These are phyloP conservation scores for Nipponacmea schrenckii DNA, from an alignment of 2,888 invertebrate species.

Conservation along the genomic window DNA sequence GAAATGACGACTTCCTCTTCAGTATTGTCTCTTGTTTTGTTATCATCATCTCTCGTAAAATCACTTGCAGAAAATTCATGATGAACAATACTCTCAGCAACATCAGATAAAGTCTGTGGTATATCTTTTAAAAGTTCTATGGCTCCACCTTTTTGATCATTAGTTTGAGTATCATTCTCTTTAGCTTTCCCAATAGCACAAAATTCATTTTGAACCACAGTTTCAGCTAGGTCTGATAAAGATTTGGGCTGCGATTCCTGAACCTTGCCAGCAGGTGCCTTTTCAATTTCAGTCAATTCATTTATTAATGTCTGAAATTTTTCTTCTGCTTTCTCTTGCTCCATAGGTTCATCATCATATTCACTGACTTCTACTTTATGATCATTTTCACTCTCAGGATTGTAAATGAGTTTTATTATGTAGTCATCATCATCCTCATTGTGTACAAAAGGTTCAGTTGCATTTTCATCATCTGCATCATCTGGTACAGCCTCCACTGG, in stretches of 20 bases:
- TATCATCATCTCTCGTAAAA: not conserved
- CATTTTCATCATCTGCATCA: not conserved
- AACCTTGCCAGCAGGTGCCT: not conserved
- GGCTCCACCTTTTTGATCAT: no score
- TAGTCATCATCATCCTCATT: slow-evolving; percentile 2
- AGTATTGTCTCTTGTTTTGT: not conserved
- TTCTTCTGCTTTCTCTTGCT: not conserved
- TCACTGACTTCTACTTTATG: not conserved
- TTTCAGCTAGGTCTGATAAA: slow-evolving; percentile 1
- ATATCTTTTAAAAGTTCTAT: no score
- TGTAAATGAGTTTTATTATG: not conserved
- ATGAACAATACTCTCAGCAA: not conserved
- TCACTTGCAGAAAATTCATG: not conserved
- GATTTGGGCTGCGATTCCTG: not conserved
- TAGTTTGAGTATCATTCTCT: no score
- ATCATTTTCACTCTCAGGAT: not conserved
- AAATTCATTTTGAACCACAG: not conserved
- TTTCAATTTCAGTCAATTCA: not conserved
- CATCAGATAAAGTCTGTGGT: not conserved
- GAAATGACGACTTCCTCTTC: not conserved
- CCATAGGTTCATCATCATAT: no score
- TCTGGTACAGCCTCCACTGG: not conserved
- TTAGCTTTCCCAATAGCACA: not conserved
- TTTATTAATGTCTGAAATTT: not conserved
- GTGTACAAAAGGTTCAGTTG: not conserved